A percentile compares a stretch with the other conserved stretches of the same genome.
Conservation (phyloP, 2,888 invertebrate species). For the Brachynemurus nebulosus region DNA sequence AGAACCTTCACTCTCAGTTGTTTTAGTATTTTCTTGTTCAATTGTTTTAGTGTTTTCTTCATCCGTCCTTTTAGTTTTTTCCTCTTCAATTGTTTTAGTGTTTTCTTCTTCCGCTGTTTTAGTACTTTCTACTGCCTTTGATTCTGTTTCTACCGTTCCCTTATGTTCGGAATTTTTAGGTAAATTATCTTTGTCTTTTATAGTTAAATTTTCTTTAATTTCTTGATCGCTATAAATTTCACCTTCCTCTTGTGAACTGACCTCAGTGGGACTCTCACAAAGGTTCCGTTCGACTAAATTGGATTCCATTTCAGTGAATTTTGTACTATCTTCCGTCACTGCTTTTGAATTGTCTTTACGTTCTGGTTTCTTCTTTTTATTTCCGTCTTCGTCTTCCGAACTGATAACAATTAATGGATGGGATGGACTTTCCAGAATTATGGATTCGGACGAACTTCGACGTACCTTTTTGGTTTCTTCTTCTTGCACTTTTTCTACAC, state of each 20-base stretch:
- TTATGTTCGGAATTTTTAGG: too few species aligned
- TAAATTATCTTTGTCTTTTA: background rate
- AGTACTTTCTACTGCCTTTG: background rate
- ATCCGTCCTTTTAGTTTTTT: background rate
- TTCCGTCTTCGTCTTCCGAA: conserved; percentile 9
- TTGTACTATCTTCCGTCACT: background rate
- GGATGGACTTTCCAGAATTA: conserved; percentile 9
- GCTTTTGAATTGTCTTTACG: background rate
- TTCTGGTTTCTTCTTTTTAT: background rate
- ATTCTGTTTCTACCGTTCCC: background rate
- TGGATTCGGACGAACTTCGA: conserved; percentile 6
- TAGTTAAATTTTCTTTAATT: background rate
- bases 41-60: background rate
- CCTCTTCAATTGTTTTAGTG: background rate
- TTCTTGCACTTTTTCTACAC: background rate
- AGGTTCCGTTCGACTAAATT: background rate
- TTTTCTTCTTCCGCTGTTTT: background rate
- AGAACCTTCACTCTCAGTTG: background rate
- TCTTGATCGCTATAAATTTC: background rate
- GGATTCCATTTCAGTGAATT: background rate
- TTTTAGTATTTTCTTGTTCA: background rate
- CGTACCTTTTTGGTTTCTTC: background rate
- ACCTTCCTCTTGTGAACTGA: conserved; percentile 1
- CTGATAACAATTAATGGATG: conserved; percentile 7
- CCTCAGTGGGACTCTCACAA: background rate